Percentiles rank a stretch among this genome's conserved stretches.
phyloP scores from a whole-genome alignment of 23 tunicate species.

The Diplosoma virens region DNA sequence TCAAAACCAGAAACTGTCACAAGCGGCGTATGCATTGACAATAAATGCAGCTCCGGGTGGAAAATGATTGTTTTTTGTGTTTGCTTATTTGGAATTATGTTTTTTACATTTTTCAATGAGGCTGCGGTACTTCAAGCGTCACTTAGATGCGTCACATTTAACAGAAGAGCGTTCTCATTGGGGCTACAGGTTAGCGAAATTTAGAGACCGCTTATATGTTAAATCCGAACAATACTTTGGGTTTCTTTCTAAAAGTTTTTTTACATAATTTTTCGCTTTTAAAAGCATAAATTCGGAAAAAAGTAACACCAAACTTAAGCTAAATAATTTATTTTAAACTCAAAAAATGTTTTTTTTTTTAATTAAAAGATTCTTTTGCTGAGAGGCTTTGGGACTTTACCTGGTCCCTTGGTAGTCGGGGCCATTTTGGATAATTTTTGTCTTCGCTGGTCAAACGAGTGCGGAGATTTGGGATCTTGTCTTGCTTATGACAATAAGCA shows the following conservation, averaged over 20 bases:
- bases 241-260: no score
- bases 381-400: slow-evolving; percentile 5
- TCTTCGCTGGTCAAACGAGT: slow-evolving; percentile 8
- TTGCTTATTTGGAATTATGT: slow-evolving; percentile 36
- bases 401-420: slow-evolving; percentile 30
- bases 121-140: slow-evolving; percentile 59
- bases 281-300: no score
- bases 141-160: slow-evolving; percentile 54
- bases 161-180: slow-evolving; percentile 43
- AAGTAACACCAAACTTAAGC: no score
- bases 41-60: slow-evolving; percentile 30
- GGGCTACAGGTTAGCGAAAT: slow-evolving; percentile 63
- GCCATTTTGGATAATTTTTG: slow-evolving; percentile 15
- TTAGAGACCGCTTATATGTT: no score
- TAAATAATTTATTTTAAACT: no score
- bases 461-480: slow-evolving; percentile 17
- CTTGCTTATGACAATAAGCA: neutral
- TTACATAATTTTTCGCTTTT: no score
- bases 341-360: neutral
- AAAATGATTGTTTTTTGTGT: slow-evolving; percentile 42
- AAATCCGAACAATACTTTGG: no score
- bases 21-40: slow-evolving; percentile 18
- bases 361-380: slow-evolving; percentile 3
- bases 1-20: slow-evolving; percentile 20
- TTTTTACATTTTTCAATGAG: slow-evolving; percentile 70